Base-by-base conservation (phyloP, 2,888 invertebrate genomes). In the Scrobipalpa atriplicella region DNA sequence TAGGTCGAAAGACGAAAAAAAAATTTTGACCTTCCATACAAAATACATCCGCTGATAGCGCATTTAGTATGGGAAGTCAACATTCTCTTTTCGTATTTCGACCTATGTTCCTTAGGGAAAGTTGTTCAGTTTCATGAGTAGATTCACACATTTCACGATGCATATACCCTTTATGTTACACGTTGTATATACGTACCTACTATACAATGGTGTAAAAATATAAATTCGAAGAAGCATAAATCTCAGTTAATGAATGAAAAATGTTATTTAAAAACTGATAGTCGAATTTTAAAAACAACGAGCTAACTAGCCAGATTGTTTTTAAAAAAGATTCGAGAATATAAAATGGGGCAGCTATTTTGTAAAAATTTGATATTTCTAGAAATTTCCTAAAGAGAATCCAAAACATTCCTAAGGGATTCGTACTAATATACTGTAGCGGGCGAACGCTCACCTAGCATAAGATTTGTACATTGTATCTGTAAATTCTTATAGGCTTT, bases 381-480 rank as follows among this genome's bases (percentile, higher is more conserved):
- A 64, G 67, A 67, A 64, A 67, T 62, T 67, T 62, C 62, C 54
- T 56, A 13, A 66, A 70, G 69, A 67, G 62, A 67, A 71, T 70
- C 73, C 72, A 75, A 79, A 76, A 85, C 84, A 84, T 85, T 85
- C 85, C 85, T 79, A 68, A 78, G 73, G 76, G 79, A 79, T 81
- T 74, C 78, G 67, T 64, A 67, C 65, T 65, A 66, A 69, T 65
- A 64, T 69, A 51, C 19, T 56, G 73, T 81, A 82, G 79, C 71
- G 78, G 77, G 81, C 79, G 63, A 66, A 68, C 71, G 85, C 86
- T 85, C 82, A 68, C 74, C 68, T 86, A 85, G 82, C 68, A 29
- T 90, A 90, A 89, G 89, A 72, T 77, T 81, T 89, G 89, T 89
- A 88, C 79, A 89, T 86, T 89, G 79, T 90, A 85, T 83, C 78